phyloP scores from a whole-genome alignment of 2,113 vertebrate genomes.

The Hyla sarda region DNA sequence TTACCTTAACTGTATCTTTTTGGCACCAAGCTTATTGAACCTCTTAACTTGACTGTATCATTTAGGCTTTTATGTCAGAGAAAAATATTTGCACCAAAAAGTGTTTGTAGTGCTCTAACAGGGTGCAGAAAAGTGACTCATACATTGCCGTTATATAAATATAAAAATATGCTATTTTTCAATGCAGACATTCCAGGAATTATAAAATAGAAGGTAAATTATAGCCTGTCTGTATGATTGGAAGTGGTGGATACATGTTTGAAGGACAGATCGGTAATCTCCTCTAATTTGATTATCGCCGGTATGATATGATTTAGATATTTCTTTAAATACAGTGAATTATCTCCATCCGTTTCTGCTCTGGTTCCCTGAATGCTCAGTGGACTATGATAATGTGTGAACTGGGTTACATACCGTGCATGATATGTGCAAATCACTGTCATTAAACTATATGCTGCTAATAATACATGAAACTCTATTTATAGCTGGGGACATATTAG shows the following conservation, averaged over 20 bases:
- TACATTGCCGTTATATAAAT: not conserved
- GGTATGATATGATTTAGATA: not conserved
- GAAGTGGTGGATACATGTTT: not conserved
- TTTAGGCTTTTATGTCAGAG: no score
- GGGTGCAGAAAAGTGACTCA: not conserved
- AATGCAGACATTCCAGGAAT: not conserved
- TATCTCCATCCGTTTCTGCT: not conserved
- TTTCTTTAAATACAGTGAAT: slow-evolving; percentile 33
- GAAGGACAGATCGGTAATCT: slow-evolving; percentile 6
- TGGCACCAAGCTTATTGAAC: no score
- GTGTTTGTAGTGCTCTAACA: not conserved
- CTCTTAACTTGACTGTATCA: no score
- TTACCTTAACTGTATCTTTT: no score
- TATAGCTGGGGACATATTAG: not conserved
- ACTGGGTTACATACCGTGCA: not conserved
- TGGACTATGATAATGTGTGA: not conserved
- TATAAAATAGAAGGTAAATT: slow-evolving; percentile 2
- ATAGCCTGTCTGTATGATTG: not conserved
- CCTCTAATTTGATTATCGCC: slow-evolving; percentile 24
- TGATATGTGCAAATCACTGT: not conserved
- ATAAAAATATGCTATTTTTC: not conserved
- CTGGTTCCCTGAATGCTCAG: not conserved
- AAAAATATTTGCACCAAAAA: not conserved
- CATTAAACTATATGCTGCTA: slow-evolving; percentile 14
- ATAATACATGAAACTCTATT: not conserved